These are phyloP conservation scores for Venustoraphidia nigricollis DNA, from an alignment of 2,888 invertebrate genomes.

Conservation along the genomic window DNA sequence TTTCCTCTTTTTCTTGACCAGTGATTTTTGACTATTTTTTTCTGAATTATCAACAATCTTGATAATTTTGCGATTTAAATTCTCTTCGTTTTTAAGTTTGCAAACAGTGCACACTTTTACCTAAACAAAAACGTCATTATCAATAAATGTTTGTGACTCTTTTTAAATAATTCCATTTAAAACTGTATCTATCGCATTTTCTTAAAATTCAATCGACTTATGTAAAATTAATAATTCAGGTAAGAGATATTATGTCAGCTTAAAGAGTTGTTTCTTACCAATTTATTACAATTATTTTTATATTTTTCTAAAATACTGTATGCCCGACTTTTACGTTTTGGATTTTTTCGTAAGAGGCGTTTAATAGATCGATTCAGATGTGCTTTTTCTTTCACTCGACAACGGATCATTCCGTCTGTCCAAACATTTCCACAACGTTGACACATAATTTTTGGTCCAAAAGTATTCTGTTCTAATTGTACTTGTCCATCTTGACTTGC, in stretches of 20 bases:
- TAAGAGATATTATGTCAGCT: background rate
- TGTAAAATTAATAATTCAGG: background rate
- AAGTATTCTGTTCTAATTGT: background rate
- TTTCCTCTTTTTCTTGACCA: background rate
- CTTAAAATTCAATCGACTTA: background rate
- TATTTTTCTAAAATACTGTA: too few species aligned
- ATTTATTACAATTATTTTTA: too few species aligned
- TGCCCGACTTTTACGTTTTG: background rate
- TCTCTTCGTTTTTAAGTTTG: background rate
- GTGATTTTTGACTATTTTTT: background rate
- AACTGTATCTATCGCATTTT: background rate
- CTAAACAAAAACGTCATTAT: background rate
- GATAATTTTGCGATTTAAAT: background rate
- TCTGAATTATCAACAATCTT: background rate
- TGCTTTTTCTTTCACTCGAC: background rate
- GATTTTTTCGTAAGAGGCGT: background rate
- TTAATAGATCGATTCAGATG: background rate
- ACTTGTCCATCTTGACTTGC: background rate
- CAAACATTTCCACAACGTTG: constrained; percentile 1
- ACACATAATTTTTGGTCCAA: background rate
- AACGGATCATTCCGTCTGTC: background rate
- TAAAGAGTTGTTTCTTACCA: too few species aligned
- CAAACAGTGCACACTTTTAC: background rate
- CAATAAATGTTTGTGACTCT: background rate
- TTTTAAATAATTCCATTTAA: background rate